These are phyloP conservation scores for Rhabdomys dilectus DNA, from an alignment of 2,113 vertebrate species.

Conservation along the genomic window DNA sequence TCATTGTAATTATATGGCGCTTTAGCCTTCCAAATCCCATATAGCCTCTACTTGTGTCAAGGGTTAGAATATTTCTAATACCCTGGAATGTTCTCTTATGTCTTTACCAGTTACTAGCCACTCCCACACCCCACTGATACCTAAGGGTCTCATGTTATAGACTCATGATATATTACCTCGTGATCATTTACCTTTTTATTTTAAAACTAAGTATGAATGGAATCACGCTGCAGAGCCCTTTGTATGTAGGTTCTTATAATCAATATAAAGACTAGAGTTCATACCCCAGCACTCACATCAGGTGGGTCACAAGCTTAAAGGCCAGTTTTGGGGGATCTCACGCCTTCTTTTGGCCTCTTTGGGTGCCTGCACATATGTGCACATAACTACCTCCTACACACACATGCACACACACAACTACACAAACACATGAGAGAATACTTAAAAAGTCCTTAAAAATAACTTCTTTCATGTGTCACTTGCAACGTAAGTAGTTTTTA, in stretches of 20 bases:
- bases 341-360: neutral
- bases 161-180: neutral
- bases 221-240: neutral
- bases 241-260: neutral
- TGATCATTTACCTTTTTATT: neutral
- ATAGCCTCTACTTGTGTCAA: neutral
- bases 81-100: neutral
- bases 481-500: neutral
- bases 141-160: neutral
- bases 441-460: neutral
- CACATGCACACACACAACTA: neutral
- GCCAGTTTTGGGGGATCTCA: neutral
- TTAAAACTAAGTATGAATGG: neutral
- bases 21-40: neutral
- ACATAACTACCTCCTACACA: neutral
- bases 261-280: neutral
- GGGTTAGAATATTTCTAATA: neutral
- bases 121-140: neutral
- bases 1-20: neutral
- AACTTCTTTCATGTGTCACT: neutral
- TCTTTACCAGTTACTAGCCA: neutral
- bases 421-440: neutral
- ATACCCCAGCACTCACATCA: neutral
- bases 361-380: neutral
- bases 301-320: neutral